phyloP scores from a whole-genome alignment of 2,888 invertebrate species.

The Rotaria socialis region DNA sequence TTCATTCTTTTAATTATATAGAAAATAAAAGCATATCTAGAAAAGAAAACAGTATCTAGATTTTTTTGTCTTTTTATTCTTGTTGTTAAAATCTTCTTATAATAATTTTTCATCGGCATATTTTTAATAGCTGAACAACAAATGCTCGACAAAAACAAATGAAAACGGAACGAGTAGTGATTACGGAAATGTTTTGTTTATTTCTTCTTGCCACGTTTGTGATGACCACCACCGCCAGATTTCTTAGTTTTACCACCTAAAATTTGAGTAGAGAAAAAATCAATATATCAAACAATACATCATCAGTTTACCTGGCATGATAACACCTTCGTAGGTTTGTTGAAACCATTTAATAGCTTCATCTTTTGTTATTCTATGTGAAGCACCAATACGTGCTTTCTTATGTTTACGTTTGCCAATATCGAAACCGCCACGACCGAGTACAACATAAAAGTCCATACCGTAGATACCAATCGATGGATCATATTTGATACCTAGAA shows the following conservation, averaged over 20 bases:
- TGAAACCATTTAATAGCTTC: conserved; percentile 99
- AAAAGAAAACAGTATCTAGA: neutral
- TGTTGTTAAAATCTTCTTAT: neutral
- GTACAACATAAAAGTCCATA: conserved; percentile 96
- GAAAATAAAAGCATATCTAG: neutral
- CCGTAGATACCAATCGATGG: conserved; percentile 76
- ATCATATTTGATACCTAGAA: conserved; percentile 60
- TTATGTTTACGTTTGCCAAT: conserved; percentile 89
- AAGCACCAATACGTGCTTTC: conserved; percentile 85
- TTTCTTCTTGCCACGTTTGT: neutral
- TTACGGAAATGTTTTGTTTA: neutral
- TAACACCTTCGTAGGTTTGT: conserved; percentile 46
- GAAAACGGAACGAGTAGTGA: neutral
- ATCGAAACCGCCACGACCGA: conserved; percentile 91
- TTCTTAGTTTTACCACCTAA: conserved; percentile 27
- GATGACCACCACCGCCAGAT: neutral
- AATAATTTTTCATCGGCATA: neutral
- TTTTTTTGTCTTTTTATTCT: neutral
- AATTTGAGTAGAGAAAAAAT: neutral
- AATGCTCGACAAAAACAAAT: conserved; percentile 3
- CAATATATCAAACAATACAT: no score
- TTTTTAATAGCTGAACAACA: neutral
- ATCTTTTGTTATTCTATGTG: conserved; percentile 88
- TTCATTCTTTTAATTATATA: conserved; percentile 49
- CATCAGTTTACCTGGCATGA: conserved; percentile 3